These are phyloP conservation scores for Drosophila neocordata DNA, from an alignment of 1,140 invertebrate genomes.

Conservation along the genomic window DNA sequence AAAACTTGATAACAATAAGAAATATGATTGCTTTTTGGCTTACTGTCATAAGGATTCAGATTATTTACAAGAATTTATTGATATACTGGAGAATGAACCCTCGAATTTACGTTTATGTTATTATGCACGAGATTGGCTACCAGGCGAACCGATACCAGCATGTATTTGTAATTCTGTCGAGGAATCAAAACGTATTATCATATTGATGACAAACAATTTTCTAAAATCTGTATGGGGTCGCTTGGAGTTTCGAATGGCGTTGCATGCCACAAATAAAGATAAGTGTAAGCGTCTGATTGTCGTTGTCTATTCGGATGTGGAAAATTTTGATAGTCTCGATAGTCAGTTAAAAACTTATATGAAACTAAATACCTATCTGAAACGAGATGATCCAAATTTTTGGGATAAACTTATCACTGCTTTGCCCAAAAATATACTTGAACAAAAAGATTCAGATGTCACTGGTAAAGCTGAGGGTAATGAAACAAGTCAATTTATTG, in stretches of 20 bases:
- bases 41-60: conserved; percentile 1
- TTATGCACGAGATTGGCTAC: conserved; percentile 2
- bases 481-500: background rate
- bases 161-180: background rate
- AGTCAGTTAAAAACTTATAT: background rate
- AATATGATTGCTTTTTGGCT: conserved; percentile 7
- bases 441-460: background rate
- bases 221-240: background rate
- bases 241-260: background rate
- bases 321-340: background rate
- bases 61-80: conserved; percentile 2
- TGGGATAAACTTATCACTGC: background rate
- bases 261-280: conserved; percentile 8
- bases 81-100: background rate
- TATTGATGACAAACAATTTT: conserved; percentile 5
- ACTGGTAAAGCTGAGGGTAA: no score
- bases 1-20: background rate
- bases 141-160: background rate
- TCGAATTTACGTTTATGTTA: background rate
- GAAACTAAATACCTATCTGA: background rate
- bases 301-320: background rate
- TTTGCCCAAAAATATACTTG: background rate
- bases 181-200: conserved; percentile 11
- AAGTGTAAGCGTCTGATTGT: conserved; percentile 5
- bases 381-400: background rate